These are phyloP conservation scores for Tympanoctomys barrerae DNA, from an alignment of 2,797 vertebrate genomes.

Conservation along the genomic window DNA sequence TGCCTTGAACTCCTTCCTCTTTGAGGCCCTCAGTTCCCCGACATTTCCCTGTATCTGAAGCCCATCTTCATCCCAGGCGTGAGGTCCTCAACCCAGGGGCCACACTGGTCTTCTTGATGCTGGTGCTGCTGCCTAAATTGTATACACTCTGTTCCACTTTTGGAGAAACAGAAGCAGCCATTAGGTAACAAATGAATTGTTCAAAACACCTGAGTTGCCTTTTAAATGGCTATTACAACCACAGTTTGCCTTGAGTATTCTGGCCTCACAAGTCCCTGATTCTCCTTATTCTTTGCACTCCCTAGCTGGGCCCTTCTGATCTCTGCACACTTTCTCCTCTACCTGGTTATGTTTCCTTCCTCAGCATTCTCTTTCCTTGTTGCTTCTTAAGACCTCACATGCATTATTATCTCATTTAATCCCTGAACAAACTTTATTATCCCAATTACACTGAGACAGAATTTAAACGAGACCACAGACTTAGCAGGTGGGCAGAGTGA, in stretches of 20 bases:
- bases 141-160: neutral
- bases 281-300: neutral
- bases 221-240: neutral
- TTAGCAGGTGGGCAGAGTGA: neutral
- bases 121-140: neutral
- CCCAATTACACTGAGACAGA: constrained; percentile 29
- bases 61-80: neutral
- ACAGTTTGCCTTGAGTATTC: neutral
- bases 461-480: neutral
- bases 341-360: neutral
- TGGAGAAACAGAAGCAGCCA: neutral
- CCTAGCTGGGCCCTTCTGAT: neutral
- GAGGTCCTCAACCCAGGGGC: neutral
- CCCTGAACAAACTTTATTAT: neutral
- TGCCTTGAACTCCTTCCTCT: neutral
- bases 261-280: neutral
- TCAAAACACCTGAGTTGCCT: neutral
- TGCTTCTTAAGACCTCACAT: neutral
- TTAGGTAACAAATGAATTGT: neutral
- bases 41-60: no score
- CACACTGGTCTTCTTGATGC: neutral
- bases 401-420: constrained; percentile 28
- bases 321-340: neutral
- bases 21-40: neutral
- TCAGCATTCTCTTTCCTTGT: neutral